Percentiles rank a stretch among this genome's conserved stretches.
Conservation (phyloP, 2,888 invertebrate species). For the Theodoxus fluviatilis region DNA sequence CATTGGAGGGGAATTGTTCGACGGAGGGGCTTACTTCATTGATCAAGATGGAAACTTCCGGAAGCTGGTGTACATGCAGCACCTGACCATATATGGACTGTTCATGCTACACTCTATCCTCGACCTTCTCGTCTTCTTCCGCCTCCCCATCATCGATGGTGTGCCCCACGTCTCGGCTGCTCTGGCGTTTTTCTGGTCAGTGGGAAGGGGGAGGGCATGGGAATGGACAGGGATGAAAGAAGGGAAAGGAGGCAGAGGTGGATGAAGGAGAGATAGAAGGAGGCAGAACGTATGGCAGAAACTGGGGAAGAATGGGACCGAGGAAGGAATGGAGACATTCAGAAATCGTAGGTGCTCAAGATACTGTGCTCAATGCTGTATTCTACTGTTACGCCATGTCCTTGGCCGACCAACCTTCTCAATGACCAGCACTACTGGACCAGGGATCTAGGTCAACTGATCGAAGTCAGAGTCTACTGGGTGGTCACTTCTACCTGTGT, state of each 20-base stretch:
- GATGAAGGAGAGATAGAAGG: neutral
- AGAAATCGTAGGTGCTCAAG: neutral
- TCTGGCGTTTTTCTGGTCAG: conserved; percentile 29
- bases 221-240: too few species aligned
- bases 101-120: conserved; percentile 35
- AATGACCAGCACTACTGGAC: too few species aligned
- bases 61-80: conserved; percentile 35
- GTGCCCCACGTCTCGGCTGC: conserved; percentile 23
- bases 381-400: neutral
- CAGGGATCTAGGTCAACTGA: too few species aligned
- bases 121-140: conserved; percentile 33
- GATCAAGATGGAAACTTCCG: conserved; percentile 35
- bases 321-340: too few species aligned
- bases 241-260: too few species aligned
- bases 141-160: conserved; percentile 30
- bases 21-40: conserved; percentile 32
- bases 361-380: neutral
- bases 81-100: conserved; percentile 39
- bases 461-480: too few species aligned
- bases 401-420: too few species aligned
- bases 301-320: too few species aligned
- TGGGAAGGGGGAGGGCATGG: too few species aligned
- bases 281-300: too few species aligned
- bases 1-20: conserved; percentile 37
- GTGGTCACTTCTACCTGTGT: too few species aligned